Evolutionary conservation across 2,797 vertebrate species (phyloP).

Genomic region (Pseudomugil tenellus): DNA sequence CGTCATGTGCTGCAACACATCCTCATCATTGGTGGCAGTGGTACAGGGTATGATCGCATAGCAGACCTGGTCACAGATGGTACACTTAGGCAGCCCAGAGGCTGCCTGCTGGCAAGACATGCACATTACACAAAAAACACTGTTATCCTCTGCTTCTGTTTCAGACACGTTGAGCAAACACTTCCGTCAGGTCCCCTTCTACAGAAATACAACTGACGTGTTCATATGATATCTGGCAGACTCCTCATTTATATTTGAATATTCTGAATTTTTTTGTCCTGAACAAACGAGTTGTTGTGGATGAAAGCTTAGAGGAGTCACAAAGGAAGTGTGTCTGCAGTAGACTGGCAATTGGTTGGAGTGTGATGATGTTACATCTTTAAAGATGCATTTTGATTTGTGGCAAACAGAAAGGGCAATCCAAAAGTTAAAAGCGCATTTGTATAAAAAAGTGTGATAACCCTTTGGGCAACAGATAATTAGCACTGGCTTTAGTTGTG

Average conservation of each 20-base stretch:
- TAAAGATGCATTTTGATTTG: background rate
- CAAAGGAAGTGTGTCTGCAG: background rate
- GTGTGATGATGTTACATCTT: too few relatives aligned
- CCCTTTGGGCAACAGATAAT: slow-evolving; percentile 37
- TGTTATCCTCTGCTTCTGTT: slow-evolving; percentile 62
- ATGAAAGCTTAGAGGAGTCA: slow-evolving; percentile 4
- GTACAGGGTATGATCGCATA: slow-evolving; percentile 63
- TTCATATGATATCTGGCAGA: slow-evolving; percentile 41
- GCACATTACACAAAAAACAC: slow-evolving; percentile 65
- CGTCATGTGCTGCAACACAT: slow-evolving; percentile 47
- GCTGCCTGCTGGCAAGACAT: slow-evolving; percentile 75
- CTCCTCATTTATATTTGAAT: background rate
- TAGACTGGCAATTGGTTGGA: too few relatives aligned
- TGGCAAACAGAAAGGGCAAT: background rate
- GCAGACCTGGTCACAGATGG: slow-evolving; percentile 77
- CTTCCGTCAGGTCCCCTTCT: slow-evolving; percentile 42
- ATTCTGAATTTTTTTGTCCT: too few relatives aligned
- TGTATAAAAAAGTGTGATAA: slow-evolving; percentile 3
- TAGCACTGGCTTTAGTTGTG: slow-evolving; percentile 27
- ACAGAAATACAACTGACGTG: slow-evolving; percentile 19
- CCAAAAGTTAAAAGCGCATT: too few relatives aligned
- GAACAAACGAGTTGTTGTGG: too few relatives aligned
- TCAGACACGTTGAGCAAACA: slow-evolving; percentile 57
- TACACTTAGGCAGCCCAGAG: slow-evolving; percentile 69
- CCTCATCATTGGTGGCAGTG: slow-evolving; percentile 55